A percentile compares a stretch with the other conserved stretches of the same genome.
phyloP scores from a whole-genome alignment of 2,888 invertebrate genomes.

The Coelopa pilipes region DNA sequence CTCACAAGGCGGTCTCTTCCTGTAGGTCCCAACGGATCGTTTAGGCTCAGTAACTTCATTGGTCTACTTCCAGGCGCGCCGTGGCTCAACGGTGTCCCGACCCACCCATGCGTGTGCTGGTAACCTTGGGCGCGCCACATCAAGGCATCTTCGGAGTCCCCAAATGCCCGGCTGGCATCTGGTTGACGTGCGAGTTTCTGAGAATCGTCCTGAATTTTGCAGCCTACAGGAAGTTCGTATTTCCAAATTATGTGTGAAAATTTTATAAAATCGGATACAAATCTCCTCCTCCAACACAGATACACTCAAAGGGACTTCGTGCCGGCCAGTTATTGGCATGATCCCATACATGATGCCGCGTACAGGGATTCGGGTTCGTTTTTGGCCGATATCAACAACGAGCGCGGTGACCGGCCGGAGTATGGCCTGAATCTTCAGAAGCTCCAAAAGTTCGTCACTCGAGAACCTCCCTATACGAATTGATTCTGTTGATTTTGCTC shows the following conservation, averaged over 20 bases:
- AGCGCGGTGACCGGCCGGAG: slow-evolving; percentile 72
- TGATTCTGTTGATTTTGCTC: too few species aligned
- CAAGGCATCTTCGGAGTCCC: slow-evolving; percentile 96
- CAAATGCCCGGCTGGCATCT: slow-evolving; percentile 79
- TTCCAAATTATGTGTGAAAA: background rate
- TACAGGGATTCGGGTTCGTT: slow-evolving; percentile 86
- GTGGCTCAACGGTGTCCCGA: slow-evolving; percentile 90
- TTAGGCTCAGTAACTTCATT: too few species aligned
- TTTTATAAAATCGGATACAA: slow-evolving; percentile 66
- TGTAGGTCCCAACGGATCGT: too few species aligned
- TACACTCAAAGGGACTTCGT: slow-evolving; percentile 75
- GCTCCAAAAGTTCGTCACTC: slow-evolving; percentile 69
- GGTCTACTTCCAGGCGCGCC: slow-evolving; percentile 76
- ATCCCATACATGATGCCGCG: slow-evolving; percentile 83
- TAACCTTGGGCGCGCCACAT: slow-evolving; percentile 96
- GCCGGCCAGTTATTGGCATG: slow-evolving; percentile 99
- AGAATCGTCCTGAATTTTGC: slow-evolving; percentile 82
- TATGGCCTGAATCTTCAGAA: slow-evolving; percentile 83
- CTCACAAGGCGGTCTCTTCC: slow-evolving; percentile 96
- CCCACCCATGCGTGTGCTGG: slow-evolving; percentile 84
- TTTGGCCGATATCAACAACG: slow-evolving; percentile 96
- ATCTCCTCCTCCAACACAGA: background rate
- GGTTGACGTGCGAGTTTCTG: slow-evolving; percentile 81
- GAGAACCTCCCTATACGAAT: too few species aligned
- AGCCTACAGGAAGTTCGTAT: slow-evolving; percentile 80